These are phyloP conservation scores for Aphis gossypii DNA, from an alignment of 1,140 invertebrate genomes.

Conservation along the genomic window DNA sequence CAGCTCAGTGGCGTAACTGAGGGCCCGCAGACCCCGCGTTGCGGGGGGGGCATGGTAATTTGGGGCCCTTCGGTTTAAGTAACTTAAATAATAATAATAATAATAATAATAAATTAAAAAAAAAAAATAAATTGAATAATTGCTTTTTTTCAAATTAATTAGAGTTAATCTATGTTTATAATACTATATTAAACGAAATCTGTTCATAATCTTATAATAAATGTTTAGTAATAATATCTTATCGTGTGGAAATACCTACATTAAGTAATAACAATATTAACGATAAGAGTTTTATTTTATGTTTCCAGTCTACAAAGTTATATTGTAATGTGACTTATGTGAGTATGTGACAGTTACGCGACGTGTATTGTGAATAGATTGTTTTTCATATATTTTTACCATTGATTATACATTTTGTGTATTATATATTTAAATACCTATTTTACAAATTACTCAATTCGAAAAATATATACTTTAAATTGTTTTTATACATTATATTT, in stretches of 20 bases:
- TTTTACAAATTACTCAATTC: background rate
- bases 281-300: too few species aligned
- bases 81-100: background rate
- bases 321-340: too few species aligned
- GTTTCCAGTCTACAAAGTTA: too few species aligned
- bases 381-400: too few species aligned
- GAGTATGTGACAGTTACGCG: too few species aligned
- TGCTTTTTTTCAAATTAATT: background rate
- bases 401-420: too few species aligned
- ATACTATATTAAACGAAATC: too few species aligned
- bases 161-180: background rate
- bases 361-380: too few species aligned
- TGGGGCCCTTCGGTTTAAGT: background rate
- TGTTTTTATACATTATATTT: background rate
- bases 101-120: background rate
- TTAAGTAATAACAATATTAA: too few species aligned
- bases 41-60: background rate
- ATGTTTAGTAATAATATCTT: too few species aligned
- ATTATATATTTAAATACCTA: background rate
- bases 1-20: background rate
- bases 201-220: too few species aligned
- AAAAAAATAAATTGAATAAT: background rate
- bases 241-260: too few species aligned
- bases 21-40: constrained; percentile 8
- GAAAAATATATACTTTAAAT: background rate